Evolutionary conservation across 1,140 invertebrate genomes (phyloP).

Genomic region (Dreissena rostriformis): DNA sequence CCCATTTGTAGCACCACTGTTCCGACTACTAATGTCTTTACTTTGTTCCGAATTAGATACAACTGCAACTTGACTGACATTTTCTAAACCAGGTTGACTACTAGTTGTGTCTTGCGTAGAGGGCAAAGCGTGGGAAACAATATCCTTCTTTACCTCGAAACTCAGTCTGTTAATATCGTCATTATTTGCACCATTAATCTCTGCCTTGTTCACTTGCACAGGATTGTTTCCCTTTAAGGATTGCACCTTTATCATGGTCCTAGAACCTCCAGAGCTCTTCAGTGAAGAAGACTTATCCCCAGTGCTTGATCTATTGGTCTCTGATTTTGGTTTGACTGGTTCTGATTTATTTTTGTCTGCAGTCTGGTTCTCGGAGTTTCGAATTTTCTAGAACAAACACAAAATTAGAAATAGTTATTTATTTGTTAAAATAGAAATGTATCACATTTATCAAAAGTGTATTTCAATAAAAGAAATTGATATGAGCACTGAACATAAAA

Average conservation of each 20-base stretch:
- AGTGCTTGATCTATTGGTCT: background rate
- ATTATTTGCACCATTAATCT: background rate
- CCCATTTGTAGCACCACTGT: slow-evolving; percentile 8
- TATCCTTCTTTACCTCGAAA: background rate
- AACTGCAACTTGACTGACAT: too few species aligned
- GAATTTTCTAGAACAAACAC: too few species aligned
- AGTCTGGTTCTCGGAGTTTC: too few species aligned
- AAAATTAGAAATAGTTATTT: too few species aligned
- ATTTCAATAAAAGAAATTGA: too few species aligned
- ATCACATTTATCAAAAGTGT: too few species aligned
- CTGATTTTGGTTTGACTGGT: background rate
- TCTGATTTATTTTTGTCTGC: background rate
- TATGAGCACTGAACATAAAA: too few species aligned
- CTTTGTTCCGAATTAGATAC: too few species aligned
- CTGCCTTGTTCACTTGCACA: background rate
- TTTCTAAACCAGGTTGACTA: too few species aligned
- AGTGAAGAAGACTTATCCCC: background rate
- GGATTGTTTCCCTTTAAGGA: slow-evolving; percentile 17
- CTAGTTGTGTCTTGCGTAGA: too few species aligned
- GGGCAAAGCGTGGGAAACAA: background rate
- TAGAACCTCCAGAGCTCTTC: background rate
- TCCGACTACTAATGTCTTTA: too few species aligned
- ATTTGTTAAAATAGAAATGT: too few species aligned
- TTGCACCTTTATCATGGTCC: slow-evolving; percentile 20
- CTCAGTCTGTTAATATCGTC: slow-evolving; percentile 3